Evolutionary conservation across 2,888 invertebrate species (phyloP), one percentile per base, ranked within the genome.

Genomic region (Cyclophora punctaria): DNA sequence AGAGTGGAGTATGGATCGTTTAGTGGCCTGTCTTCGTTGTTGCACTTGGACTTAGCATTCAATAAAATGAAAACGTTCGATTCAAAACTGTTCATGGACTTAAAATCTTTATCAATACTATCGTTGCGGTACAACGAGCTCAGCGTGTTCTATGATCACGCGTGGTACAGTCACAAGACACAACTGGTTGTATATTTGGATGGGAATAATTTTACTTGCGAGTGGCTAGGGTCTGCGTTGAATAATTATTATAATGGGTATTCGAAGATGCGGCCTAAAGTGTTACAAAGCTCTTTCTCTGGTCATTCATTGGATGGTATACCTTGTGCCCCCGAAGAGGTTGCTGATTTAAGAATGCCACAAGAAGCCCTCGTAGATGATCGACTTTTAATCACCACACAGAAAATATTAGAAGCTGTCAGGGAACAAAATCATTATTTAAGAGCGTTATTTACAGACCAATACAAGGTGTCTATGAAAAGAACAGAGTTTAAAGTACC

Each of bases 351-450:
- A 34, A 59, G 66, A 37, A n/a, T 60, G 4, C 34, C 53, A 3
- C 33, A 49, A 3, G 53, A 61, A 4, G 57, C 62, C 3, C 53
- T 68, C 55, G 62, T 64, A 0, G 84, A 86, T 52, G 84, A 86
- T 35, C 72, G 84, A 4, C 68, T 88, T 5, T 57, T 88, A 5
- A 60, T 77, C 2, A 75, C 71, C 0, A 78, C 58, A 48, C 79
- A 83, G 53, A 84, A 83, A 56, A 85, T 88, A 46, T 53, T 87
- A 7, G 79, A 80, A 55, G 83, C 80, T 6, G 68, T 88, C 0
- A 67, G 59, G 7, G 76, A 85, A n/a, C 86, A 87, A 51, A 85
- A 79, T 5, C 60, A 58, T 40, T 77, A 65, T 54, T 60, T 83
- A 45, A 73, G 59, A 45, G 20, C 20, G 20, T 20, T 20, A 20